These are phyloP conservation scores for Calephelis nemesis DNA, from an alignment of 1,140 invertebrate genomes.

Conservation along the genomic window DNA sequence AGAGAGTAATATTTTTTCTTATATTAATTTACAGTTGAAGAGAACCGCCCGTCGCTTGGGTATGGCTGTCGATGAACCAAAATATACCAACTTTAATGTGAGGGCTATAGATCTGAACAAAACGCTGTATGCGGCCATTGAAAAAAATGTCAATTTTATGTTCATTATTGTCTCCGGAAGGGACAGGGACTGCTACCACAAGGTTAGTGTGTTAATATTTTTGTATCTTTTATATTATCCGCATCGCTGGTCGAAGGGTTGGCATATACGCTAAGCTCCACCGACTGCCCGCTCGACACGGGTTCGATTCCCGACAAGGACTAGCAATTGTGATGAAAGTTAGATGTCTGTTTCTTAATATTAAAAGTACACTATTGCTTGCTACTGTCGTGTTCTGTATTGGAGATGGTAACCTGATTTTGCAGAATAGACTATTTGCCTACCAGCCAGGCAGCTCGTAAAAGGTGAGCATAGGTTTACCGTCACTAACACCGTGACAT, in stretches of 20 bases:
- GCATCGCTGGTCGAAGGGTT: not conserved
- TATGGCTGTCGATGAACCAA: slow-evolving; percentile 45
- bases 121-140: slow-evolving; percentile 32
- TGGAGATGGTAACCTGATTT: too few relatives aligned
- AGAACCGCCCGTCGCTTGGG: slow-evolving; percentile 47
- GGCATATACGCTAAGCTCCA: too few relatives aligned
- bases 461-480: too few relatives aligned
- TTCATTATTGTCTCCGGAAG: slow-evolving; percentile 51
- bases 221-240: slow-evolving; percentile 15
- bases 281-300: too few relatives aligned
- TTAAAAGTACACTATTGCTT: too few relatives aligned
- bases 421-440: too few relatives aligned
- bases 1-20: not conserved
- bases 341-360: not conserved
- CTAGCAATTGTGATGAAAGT: too few relatives aligned
- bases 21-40: slow-evolving; percentile 45
- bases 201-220: slow-evolving; percentile 35
- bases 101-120: slow-evolving; percentile 32
- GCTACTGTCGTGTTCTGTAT: too few relatives aligned
- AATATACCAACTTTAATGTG: slow-evolving; percentile 34
- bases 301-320: too few relatives aligned
- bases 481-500: too few relatives aligned
- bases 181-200: slow-evolving; percentile 54
- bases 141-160: slow-evolving; percentile 45
- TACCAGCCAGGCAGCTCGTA: too few relatives aligned